Evolutionary conservation across 2,797 vertebrate genomes (phyloP), one percentile per base, ranked within the genome.

Genomic region (Rhinatrema bivittatum): DNA sequence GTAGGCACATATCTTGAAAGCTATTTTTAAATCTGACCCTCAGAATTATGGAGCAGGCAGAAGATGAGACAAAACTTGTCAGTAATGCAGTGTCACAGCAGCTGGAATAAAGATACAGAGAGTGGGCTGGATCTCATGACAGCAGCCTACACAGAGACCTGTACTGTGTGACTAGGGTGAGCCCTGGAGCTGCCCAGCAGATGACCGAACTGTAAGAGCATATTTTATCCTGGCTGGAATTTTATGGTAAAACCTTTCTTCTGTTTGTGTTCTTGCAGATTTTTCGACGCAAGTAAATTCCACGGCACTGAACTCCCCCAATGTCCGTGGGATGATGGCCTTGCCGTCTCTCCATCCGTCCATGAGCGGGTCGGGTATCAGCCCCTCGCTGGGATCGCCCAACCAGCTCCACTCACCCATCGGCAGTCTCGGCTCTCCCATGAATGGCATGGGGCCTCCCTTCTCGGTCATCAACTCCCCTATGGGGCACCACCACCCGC

Each of bases 401-500:
- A 84, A 88, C 20, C 90, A 92, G 36, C 87, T 98, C 22, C 94
- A 96, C 73, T 97, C 94, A 0, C 93, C 94, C 56, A 90, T 95
- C 85, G 91, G 89, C 79, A 78, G 82, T 10, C 74, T 97, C 47
- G 88, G 81, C 67, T 94, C 94, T 0, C 93, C 91, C 58, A 70
- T 86, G 72, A 86, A 85, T 0, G 84, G 82, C 75, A 81, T 87
- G 84, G 82, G 82, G 11, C 79, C 84, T 0, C 84, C 83, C 0
- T 98, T 94, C 75, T 97, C 93, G 0, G 94, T 98, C 82, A 98
- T 97, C 87, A 97, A 91, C 76, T 91, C 94, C 2, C 90, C 91
- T 48, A 89, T 98, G 90, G 94, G 91, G 5, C 81, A 84, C 18
- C 88, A 94, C 1, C 94, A 97, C 79, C 87, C 91, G 16, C 93